These are phyloP conservation scores for Meta bourneti DNA, from an alignment of 2,888 invertebrate genomes.

Conservation along the genomic window DNA sequence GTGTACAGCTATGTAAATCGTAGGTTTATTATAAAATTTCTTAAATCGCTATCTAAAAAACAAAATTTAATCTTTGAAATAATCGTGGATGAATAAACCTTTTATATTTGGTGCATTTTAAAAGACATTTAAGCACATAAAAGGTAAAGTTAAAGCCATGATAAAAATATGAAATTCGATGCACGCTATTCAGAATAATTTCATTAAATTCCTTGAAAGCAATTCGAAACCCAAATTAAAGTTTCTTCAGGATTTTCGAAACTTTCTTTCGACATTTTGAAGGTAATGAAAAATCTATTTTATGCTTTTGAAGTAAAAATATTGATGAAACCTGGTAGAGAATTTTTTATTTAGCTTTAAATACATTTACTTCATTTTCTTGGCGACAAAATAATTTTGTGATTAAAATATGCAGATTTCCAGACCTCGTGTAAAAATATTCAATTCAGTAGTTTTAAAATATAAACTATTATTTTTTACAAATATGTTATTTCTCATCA, in stretches of 20 bases:
- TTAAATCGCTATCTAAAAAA: too few species aligned
- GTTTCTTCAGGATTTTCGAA: background rate
- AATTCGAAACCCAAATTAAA: background rate
- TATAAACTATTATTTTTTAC: too few species aligned
- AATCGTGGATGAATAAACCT: background rate
- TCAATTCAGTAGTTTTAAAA: too few species aligned
- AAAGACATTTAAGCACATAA: background rate
- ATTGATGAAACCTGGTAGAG: background rate
- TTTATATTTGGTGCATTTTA: background rate
- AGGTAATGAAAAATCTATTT: background rate
- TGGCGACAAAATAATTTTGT: background rate
- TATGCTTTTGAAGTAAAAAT: background rate
- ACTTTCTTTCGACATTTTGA: background rate
- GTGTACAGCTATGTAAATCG: too few species aligned
- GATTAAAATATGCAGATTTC: background rate
- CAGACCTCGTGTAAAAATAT: too few species aligned
- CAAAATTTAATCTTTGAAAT: too few species aligned
- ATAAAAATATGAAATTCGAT: background rate
- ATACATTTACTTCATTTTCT: background rate
- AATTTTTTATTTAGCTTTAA: background rate
- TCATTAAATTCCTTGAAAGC: background rate
- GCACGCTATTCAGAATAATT: background rate
- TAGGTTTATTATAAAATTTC: too few species aligned
- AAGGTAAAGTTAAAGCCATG: background rate
- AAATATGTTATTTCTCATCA: too few species aligned